phyloP scores from a whole-genome alignment of 2,888 invertebrate genomes.

The Eupithecia dodoneata region DNA sequence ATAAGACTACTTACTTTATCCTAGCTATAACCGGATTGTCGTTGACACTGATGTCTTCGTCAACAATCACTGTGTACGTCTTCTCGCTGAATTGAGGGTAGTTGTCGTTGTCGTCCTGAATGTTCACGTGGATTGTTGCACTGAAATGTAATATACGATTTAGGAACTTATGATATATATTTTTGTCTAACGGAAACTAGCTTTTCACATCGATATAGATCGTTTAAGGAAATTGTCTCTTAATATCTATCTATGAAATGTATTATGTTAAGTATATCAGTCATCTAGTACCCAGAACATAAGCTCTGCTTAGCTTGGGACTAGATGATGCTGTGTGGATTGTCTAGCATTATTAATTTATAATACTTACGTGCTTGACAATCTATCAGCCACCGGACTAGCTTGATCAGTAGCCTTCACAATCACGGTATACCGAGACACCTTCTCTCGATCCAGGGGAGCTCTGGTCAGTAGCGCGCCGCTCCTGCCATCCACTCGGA shows the following conservation, averaged over 20 bases:
- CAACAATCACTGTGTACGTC: constrained; percentile 93
- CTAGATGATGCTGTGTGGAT: too few species aligned
- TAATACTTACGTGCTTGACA: constrained; percentile 86
- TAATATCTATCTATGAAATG: too few species aligned
- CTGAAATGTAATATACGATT: constrained; percentile 55
- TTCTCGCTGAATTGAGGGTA: constrained; percentile 96
- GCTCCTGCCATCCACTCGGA: constrained; percentile 92
- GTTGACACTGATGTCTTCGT: constrained; percentile 94
- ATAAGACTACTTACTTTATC: constrained; percentile 68
- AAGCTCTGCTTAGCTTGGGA: too few species aligned
- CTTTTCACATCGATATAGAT: too few species aligned
- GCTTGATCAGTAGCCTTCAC: constrained; percentile 95
- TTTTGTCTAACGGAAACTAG: too few species aligned
- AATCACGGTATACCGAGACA: constrained; percentile 92
- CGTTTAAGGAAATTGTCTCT: too few species aligned
- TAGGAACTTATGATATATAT: too few species aligned
- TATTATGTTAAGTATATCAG: too few species aligned
- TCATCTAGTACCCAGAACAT: too few species aligned
- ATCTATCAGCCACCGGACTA: constrained; percentile 89
- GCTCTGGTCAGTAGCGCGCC: constrained; percentile 94
- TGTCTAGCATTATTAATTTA: too few species aligned
- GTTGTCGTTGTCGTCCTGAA: constrained; percentile 96
- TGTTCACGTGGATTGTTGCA: constrained; percentile 91
- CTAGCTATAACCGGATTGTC: constrained; percentile 90
- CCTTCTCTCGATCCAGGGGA: constrained; percentile 93